These are phyloP conservation scores for Temnopleurus reevesii DNA, from an alignment of 53 echinoderm and acorn worm genomes.

Conservation along the genomic window DNA sequence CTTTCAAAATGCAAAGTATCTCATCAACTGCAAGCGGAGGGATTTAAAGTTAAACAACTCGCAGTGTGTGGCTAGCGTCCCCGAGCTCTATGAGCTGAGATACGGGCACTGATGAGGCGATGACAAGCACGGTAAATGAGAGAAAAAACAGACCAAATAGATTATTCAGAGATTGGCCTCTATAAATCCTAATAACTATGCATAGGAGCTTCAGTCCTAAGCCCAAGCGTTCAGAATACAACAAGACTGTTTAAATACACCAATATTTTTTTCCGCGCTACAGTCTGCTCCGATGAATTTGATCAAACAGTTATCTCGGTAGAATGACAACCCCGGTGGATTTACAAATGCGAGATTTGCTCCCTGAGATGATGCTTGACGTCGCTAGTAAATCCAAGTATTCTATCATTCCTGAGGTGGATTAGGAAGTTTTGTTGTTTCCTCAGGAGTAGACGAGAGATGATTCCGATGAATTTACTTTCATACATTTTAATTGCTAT, in stretches of 20 bases:
- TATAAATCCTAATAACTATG: constrained; percentile 10
- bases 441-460: not conserved
- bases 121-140: not conserved
- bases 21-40: too few relatives aligned
- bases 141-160: not conserved
- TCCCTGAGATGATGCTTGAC: not conserved
- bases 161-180: not conserved
- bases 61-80: too few relatives aligned
- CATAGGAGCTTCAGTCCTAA: constrained; percentile 1
- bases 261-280: not conserved
- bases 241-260: not conserved
- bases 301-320: constrained; percentile 4
- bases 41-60: too few relatives aligned
- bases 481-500: constrained; percentile 39
- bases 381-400: not conserved
- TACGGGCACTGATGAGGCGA: not conserved
- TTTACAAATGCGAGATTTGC: constrained; percentile 23
- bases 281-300: constrained; percentile 7
- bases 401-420: constrained; percentile 16
- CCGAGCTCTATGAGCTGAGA: not conserved
- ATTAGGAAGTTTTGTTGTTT: constrained; percentile 14
- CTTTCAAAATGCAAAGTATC: too few relatives aligned
- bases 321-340: not conserved
- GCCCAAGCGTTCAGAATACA: not conserved
- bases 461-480: not conserved